phyloP scores from a whole-genome alignment of 2,113 vertebrate genomes.

The Acrocephalus arundinaceus region DNA sequence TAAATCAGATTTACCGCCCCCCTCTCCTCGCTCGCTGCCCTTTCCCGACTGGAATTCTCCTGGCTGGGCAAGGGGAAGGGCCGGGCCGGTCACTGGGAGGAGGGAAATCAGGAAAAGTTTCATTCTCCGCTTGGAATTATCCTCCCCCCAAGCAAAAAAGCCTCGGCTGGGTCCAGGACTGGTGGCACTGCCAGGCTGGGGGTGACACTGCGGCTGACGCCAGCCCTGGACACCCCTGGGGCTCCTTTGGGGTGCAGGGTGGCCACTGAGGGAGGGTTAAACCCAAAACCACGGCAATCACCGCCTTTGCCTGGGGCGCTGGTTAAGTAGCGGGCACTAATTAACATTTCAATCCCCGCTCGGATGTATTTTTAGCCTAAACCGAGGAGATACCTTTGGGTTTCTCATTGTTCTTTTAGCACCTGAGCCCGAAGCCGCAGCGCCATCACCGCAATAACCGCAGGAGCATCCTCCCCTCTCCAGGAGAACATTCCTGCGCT shows the following conservation, averaged over 20 bases:
- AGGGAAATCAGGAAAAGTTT: not conserved
- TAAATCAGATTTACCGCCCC: constrained; percentile 48
- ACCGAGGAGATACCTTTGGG: rapidly evolving
- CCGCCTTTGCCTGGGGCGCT: not conserved
- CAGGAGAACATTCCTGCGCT: not conserved
- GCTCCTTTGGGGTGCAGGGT: not conserved
- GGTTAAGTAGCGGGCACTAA: not conserved
- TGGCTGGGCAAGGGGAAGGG: not conserved
- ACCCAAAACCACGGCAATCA: too few species aligned
- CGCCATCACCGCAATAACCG: not conserved
- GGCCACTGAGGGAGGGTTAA: rapidly evolving
- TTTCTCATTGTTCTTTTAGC: not conserved
- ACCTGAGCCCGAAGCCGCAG: not conserved
- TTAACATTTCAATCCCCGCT: not conserved
- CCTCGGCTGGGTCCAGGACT: rapidly evolving
- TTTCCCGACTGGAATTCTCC: constrained; percentile 13
- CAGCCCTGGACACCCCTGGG: not conserved
- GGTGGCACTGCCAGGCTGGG: not conserved
- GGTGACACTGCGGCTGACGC: rapidly evolving
- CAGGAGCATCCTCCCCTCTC: not conserved
- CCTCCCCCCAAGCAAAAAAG: not conserved
- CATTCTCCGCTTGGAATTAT: not conserved
- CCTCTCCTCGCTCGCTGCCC: not conserved
- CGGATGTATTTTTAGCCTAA: not conserved
- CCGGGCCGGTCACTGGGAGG: rapidly evolving